A percentile compares a stretch with the other conserved stretches of the same genome.
phyloP scores from a whole-genome alignment of 2,888 invertebrate genomes.

The Choreutis nemorana region DNA sequence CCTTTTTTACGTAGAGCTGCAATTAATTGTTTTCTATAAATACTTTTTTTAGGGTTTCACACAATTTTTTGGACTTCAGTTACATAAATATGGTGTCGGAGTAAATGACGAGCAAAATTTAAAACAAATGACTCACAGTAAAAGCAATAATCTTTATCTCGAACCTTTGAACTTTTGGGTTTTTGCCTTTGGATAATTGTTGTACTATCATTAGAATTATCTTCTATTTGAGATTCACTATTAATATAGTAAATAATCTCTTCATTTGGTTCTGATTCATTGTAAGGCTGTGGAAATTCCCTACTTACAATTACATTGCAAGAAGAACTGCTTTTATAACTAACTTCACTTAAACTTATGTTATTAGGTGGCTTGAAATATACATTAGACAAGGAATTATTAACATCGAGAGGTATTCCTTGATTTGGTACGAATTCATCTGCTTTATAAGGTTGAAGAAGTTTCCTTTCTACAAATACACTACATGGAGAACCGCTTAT shows the following conservation, averaged over 20 bases:
- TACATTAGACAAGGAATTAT: slow-evolving; percentile 12
- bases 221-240: slow-evolving; percentile 10
- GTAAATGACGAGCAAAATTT: slow-evolving; percentile 17
- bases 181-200: slow-evolving; percentile 11
- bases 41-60: slow-evolving; percentile 10
- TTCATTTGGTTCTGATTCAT: slow-evolving; percentile 10
- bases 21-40: slow-evolving; percentile 10
- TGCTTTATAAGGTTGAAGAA: slow-evolving; percentile 13
- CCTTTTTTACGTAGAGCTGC: slow-evolving; percentile 16
- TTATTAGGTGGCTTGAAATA: slow-evolving; percentile 13
- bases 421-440: slow-evolving; percentile 12
- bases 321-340: slow-evolving; percentile 10
- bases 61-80: slow-evolving; percentile 13
- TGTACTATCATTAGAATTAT: slow-evolving; percentile 9
- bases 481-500: slow-evolving; percentile 13
- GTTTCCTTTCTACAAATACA: slow-evolving; percentile 12
- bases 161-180: no score
- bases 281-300: slow-evolving; percentile 7
- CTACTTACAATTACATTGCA: slow-evolving; percentile 8
- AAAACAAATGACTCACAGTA: slow-evolving; percentile 13
- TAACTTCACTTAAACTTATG: slow-evolving; percentile 11
- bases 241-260: slow-evolving; percentile 9
- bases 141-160: slow-evolving; percentile 13
- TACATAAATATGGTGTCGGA: slow-evolving; percentile 13
- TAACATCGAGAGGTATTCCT: slow-evolving; percentile 9